Conservation (phyloP, 2,113 vertebrate genomes). For the Mesembrinibis cayennensis region DNA sequence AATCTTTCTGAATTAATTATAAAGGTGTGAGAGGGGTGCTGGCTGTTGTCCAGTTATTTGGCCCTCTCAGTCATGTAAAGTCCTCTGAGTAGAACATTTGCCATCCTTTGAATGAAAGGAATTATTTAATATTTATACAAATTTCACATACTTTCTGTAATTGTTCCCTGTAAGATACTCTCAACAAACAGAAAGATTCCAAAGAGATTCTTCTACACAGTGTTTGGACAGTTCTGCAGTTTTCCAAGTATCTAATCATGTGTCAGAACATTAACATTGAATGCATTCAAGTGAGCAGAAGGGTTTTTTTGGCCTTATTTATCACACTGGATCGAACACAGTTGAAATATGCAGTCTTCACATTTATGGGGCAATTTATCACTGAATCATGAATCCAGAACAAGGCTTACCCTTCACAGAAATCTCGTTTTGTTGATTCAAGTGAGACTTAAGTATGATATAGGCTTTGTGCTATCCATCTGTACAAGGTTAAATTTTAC, state of each 20-base stretch:
- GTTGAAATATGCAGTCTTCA: background rate
- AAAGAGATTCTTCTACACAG: background rate
- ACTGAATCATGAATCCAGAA: background rate
- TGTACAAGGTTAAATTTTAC: background rate
- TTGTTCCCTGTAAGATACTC: background rate
- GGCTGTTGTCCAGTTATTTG: background rate
- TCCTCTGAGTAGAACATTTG: background rate
- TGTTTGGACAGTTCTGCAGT: background rate
- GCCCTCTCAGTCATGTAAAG: background rate
- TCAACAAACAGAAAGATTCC: background rate
- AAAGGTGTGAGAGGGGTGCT: background rate
- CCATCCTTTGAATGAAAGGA: background rate
- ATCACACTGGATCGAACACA: background rate
- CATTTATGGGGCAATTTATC: background rate
- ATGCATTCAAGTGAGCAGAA: background rate
- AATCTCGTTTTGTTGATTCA: background rate
- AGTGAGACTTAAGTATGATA: background rate
- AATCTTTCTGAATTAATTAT: background rate
- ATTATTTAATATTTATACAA: background rate
- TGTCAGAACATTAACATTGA: background rate
- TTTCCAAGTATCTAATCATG: background rate
- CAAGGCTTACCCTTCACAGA: background rate
- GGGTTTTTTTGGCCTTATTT: background rate
- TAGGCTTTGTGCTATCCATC: background rate
- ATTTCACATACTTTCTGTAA: background rate